A percentile compares a stretch with the other conserved stretches of the same genome.
Conservation (phyloP, 2,888 invertebrate genomes). For the Ectobius pallidus region DNA sequence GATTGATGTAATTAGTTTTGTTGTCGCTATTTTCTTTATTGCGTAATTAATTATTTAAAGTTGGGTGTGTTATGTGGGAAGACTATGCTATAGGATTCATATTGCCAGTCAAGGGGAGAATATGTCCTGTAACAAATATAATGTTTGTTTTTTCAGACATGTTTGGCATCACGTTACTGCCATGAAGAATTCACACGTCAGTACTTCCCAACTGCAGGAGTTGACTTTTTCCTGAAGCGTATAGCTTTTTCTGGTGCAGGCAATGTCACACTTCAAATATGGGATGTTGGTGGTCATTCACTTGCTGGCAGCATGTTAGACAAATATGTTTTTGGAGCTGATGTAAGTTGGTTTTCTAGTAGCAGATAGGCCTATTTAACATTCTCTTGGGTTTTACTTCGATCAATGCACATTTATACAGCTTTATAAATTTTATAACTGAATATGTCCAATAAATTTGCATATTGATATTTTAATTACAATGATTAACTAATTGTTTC, state of each 20-base stretch:
- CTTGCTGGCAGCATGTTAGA: constrained; percentile 78
- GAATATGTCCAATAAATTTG: no score
- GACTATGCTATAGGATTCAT: no score
- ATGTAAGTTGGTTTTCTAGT: constrained; percentile 59
- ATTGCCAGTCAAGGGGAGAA: no score
- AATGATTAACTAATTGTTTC: not conserved
- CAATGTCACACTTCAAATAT: constrained; percentile 74
- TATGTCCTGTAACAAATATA: no score
- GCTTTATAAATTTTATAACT: no score
- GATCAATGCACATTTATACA: no score
- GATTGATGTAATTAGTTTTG: no score
- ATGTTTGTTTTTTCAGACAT: constrained; percentile 61
- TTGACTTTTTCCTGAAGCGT: constrained; percentile 74
- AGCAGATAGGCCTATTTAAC: not conserved
- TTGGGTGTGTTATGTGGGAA: no score
- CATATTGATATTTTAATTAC: no score
- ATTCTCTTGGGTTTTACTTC: not conserved
- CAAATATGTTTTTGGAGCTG: constrained; percentile 71
- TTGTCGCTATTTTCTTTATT: no score
- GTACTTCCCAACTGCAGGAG: constrained; percentile 69
- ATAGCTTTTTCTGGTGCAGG: constrained; percentile 62
- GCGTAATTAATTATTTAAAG: no score
- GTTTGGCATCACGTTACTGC: constrained; percentile 68
- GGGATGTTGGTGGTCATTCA: constrained; percentile 84
- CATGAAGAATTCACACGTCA: constrained; percentile 68